phyloP scores from a whole-genome alignment of 2,113 vertebrate genomes.

The Lutjanus erythropterus region DNA sequence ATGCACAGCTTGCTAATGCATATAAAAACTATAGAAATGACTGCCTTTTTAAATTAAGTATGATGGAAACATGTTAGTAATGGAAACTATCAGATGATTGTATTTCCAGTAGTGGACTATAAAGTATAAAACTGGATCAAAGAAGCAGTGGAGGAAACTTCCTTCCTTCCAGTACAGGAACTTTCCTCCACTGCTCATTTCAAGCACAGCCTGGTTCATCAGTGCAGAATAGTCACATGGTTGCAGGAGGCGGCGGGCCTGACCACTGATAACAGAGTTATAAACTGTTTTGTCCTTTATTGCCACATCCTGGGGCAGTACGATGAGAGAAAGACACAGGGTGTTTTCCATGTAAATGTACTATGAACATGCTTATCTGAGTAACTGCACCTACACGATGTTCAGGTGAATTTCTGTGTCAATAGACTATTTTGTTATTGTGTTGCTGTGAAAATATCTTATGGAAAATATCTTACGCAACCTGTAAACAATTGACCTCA shows the following conservation, averaged over 20 bases:
- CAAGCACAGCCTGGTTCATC: not conserved
- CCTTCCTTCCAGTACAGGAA: too few relatives aligned
- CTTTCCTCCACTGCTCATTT: not conserved
- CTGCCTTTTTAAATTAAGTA: too few relatives aligned
- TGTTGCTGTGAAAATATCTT: not conserved
- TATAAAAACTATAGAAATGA: too few relatives aligned
- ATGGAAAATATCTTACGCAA: not conserved
- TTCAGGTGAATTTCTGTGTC: not conserved
- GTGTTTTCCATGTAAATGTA: conserved; percentile 41
- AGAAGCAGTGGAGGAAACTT: too few relatives aligned
- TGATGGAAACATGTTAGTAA: too few relatives aligned
- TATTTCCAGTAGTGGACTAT: too few relatives aligned
- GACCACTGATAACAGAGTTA: not conserved
- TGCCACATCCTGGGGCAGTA: not conserved
- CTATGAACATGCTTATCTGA: conserved; percentile 37
- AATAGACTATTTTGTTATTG: not conserved
- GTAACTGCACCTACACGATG: not conserved
- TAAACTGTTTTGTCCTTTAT: conserved; percentile 17
- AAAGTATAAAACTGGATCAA: too few relatives aligned
- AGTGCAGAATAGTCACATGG: conserved; percentile 1
- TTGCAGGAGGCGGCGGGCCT: not conserved
- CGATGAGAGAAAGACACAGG: not conserved
- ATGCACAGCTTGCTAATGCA: too few relatives aligned
- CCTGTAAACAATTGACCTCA: not conserved
- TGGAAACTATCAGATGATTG: too few relatives aligned